A percentile compares a stretch with the other conserved stretches of the same genome.
Evolutionary conservation across 2,113 vertebrate genomes (phyloP).

Genomic region (Heptranchias perlo): DNA sequence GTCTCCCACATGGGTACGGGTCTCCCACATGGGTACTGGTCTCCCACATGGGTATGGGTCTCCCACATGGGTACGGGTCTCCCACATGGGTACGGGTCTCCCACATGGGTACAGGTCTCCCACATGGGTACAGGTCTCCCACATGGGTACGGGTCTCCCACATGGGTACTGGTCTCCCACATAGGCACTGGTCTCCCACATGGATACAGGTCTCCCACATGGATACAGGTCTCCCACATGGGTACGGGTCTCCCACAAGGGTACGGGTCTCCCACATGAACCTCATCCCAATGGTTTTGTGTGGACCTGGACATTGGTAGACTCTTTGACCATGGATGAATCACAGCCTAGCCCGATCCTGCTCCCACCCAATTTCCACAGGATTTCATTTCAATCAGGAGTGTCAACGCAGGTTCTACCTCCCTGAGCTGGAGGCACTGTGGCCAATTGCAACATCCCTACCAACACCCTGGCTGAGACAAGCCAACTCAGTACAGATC

Average conservation of each 20-base stretch:
- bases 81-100: too few species aligned
- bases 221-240: neutral
- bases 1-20: neutral
- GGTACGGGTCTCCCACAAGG: neutral
- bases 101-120: neutral
- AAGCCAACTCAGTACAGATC: too few species aligned
- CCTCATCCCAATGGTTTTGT: neutral
- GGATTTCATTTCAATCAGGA: neutral
- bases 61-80: neutral
- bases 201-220: too few species aligned
- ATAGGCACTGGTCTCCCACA: neutral
- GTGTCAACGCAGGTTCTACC: neutral
- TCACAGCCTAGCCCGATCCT: neutral
- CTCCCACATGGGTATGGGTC: too few species aligned
- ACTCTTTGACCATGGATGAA: neutral
- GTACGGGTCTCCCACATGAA: neutral
- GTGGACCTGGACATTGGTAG: neutral
- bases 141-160: neutral
- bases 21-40: neutral
- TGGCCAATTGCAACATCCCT: too few species aligned
- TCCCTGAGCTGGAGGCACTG: too few species aligned
- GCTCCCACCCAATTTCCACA: neutral
- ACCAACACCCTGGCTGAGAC: too few species aligned
- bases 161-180: neutral
- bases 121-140: too few species aligned